These are phyloP conservation scores for Chionoecetes opilio DNA, from an alignment of 1,140 invertebrate species.

Conservation along the genomic window DNA sequence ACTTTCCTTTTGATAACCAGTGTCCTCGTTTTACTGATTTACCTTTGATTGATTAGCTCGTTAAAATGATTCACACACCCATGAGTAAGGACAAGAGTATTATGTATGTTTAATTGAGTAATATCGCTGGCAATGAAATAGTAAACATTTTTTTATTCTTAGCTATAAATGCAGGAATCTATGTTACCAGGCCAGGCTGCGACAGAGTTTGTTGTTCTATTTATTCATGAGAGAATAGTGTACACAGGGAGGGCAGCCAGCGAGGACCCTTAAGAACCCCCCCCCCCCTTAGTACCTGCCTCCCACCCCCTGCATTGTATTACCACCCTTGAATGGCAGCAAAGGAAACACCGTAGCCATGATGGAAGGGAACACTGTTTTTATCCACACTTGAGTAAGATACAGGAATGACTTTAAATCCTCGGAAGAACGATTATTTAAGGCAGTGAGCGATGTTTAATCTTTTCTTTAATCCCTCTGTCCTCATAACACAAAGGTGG, in stretches of 20 bases:
- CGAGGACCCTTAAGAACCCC: background rate
- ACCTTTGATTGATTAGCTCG: too few relatives aligned
- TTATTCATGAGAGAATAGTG: background rate
- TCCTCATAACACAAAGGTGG: background rate
- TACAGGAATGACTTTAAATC: background rate
- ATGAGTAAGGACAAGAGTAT: too few relatives aligned
- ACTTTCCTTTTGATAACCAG: too few relatives aligned
- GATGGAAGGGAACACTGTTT: background rate
- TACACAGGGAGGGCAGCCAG: background rate
- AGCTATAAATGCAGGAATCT: background rate
- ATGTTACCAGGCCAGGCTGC: slow-evolving; percentile 15
- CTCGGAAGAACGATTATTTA: background rate
- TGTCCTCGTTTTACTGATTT: too few relatives aligned
- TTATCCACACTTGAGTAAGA: background rate
- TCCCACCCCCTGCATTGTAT: background rate
- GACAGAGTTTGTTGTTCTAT: slow-evolving; percentile 16
- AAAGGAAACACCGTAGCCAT: background rate
- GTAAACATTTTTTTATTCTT: background rate
- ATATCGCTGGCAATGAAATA: background rate
- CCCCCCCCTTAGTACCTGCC: background rate
- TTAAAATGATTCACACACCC: too few relatives aligned
- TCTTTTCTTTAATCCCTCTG: background rate
- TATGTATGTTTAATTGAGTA: too few relatives aligned
- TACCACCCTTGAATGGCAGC: background rate
- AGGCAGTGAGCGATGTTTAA: background rate